Evolutionary conservation across 2,888 invertebrate species (phyloP).

Genomic region (Apamea anceps): DNA sequence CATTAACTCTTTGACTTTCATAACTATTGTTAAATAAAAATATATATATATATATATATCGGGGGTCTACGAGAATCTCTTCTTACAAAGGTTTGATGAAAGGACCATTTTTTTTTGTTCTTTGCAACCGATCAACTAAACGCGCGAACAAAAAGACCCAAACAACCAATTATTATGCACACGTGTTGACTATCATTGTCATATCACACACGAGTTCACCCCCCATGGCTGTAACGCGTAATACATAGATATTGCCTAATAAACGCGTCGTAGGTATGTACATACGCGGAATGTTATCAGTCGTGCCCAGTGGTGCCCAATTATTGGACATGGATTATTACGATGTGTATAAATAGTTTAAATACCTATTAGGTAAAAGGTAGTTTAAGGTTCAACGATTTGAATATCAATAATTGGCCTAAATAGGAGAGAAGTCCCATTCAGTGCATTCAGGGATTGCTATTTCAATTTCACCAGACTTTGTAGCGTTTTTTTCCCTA

Average conservation of each 20-base stretch:
- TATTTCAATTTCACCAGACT: neutral
- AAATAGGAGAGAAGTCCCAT: neutral
- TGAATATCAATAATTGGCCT: neutral
- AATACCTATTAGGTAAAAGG: neutral
- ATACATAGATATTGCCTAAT: conserved; percentile 25
- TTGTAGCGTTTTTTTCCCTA: neutral
- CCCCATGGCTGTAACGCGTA: conserved; percentile 36
- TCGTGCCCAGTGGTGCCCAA: conserved; percentile 21
- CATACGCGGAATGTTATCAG: conserved; percentile 34
- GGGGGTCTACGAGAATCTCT: neutral
- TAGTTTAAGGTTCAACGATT: neutral
- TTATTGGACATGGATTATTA: conserved; percentile 29
- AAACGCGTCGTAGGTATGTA: neutral
- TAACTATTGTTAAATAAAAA: too few relatives aligned
- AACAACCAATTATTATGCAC: conserved; percentile 15
- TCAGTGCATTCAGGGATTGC: neutral
- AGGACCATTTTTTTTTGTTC: neutral
- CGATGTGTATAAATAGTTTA: neutral
- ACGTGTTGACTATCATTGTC: conserved; percentile 9
- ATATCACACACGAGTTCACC: conserved; percentile 5
- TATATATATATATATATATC: neutral
- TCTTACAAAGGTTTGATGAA: conserved; percentile 6
- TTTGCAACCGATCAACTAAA: neutral
- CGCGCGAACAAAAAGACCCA: too few relatives aligned
- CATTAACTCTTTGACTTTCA: neutral